These are phyloP conservation scores for Garra rufa DNA, from an alignment of 2,113 vertebrate species.

Conservation along the genomic window DNA sequence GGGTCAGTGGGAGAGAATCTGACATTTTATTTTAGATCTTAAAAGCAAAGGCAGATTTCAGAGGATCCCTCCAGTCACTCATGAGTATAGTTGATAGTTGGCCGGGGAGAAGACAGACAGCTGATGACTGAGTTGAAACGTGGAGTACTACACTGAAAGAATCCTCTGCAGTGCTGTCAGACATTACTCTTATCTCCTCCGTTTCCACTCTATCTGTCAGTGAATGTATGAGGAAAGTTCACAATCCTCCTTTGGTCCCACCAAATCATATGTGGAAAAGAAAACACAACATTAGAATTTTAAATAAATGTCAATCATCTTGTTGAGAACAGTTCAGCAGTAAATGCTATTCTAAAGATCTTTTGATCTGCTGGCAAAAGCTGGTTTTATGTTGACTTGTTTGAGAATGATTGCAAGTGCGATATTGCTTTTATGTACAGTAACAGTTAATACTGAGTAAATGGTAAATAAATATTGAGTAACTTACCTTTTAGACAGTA, in stretches of 20 bases:
- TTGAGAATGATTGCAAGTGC: too few relatives aligned
- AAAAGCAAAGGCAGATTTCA: conserved; percentile 56
- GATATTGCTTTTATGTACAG: too few relatives aligned
- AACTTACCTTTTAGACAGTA: too few relatives aligned
- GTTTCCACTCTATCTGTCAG: conserved; percentile 26
- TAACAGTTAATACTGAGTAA: too few relatives aligned
- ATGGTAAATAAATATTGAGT: too few relatives aligned
- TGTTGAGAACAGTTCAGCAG: background rate
- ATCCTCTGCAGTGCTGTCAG: conserved; percentile 34
- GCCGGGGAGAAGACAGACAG: conserved; percentile 35
- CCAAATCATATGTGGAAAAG: background rate
- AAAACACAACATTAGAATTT: background rate
- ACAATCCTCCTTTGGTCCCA: background rate
- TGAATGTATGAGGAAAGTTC: conserved; percentile 14
- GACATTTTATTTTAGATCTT: conserved; percentile 62
- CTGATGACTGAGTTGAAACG: conserved; percentile 36
- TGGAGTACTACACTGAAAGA: conserved; percentile 41
- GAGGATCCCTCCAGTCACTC: conserved; percentile 59
- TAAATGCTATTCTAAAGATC: background rate
- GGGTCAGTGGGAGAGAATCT: conserved; percentile 62
- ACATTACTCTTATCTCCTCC: conserved; percentile 34
- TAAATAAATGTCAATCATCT: background rate
- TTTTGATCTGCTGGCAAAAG: background rate
- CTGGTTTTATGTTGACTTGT: background rate
- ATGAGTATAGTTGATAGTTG: conserved; percentile 41